Percentiles rank a stretch among this genome's conserved stretches.
Conservation (phyloP, 2,113 vertebrate genomes). For the Megaptera novaeangliae region DNA sequence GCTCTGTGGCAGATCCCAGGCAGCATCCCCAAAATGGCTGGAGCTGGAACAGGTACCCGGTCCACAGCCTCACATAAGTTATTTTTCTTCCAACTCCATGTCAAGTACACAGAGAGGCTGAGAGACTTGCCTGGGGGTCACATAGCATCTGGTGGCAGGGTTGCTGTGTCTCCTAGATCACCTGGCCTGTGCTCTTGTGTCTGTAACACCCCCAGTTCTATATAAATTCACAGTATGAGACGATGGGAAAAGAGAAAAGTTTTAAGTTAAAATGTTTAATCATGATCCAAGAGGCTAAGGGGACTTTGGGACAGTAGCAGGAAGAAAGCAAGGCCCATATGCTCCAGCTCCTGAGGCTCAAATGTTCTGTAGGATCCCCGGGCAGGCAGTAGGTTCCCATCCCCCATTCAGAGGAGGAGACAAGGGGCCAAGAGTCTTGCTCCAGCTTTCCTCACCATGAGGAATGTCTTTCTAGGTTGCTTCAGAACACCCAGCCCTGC, state of each 20-base stretch:
- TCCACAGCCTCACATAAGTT: background rate
- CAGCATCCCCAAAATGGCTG: background rate
- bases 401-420: background rate
- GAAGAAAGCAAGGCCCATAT: constrained; percentile 10
- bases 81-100: background rate
- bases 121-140: background rate
- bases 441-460: background rate
- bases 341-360: background rate
- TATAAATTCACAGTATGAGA: constrained; percentile 9
- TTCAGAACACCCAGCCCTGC: background rate
- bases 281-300: background rate
- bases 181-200: background rate
- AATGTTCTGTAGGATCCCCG: background rate
- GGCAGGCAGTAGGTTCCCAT: background rate
- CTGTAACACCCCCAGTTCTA: background rate
- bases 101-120: background rate
- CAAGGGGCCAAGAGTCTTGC: background rate
- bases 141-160: background rate
- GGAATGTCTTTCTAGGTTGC: background rate
- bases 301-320: background rate
- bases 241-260: constrained; percentile 15
- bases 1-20: background rate
- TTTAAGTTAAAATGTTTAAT: constrained; percentile 68
- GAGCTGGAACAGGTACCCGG: background rate
- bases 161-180: background rate